Base-by-base conservation (phyloP, 2,888 invertebrate species). In the Troglohyphantes excavatus region DNA sequence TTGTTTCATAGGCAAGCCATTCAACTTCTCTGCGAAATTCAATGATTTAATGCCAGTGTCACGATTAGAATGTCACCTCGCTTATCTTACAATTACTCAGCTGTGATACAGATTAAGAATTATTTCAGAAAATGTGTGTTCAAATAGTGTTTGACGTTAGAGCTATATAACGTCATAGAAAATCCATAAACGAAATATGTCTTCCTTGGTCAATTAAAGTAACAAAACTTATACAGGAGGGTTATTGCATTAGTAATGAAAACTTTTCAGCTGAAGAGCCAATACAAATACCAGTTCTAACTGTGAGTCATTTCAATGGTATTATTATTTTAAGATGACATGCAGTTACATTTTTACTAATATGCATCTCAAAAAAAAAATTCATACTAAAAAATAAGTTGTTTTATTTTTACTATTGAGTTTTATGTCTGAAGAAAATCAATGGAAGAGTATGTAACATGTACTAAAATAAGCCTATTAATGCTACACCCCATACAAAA, bases 61-160 rank as follows among this genome's bases (percentile, higher is more conserved):
- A 81, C 81, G 81, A 33, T 67, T 59, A 11, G 11, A n/a, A 17
- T 39, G 2, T 11, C 67, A 29, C 46, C n/a, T 53, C 27, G 33
- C 75, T 72, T 75, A 84, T 84, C 84, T 75, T 27, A 9, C 27
- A 27, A 17, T 79, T 75, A 21, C 46, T 53, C 84, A 84, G 84
- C 84, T 84, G 84, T 46, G 39, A 75, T 75, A 43, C 7, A 33
- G 29, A 61, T 65, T 26, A 21, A 43, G 27, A 2, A 2, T 21
- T 68, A 23, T 13, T 21, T 29, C 46, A 19, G 13, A 53, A 81
- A 81, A 53, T 53, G 6, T 27, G 19, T 68, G 65, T 26, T 68
- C 23, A 81, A 53, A 53, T 68, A 81, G 21, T 17, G 19, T 19
- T 23, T 17, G 3, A 19, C 26, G n/a, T 39, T n/a, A n/a, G n/a